Evolutionary conservation across 1,140 invertebrate genomes (phyloP).

Genomic region (Drosophila equinoxialis): DNA sequence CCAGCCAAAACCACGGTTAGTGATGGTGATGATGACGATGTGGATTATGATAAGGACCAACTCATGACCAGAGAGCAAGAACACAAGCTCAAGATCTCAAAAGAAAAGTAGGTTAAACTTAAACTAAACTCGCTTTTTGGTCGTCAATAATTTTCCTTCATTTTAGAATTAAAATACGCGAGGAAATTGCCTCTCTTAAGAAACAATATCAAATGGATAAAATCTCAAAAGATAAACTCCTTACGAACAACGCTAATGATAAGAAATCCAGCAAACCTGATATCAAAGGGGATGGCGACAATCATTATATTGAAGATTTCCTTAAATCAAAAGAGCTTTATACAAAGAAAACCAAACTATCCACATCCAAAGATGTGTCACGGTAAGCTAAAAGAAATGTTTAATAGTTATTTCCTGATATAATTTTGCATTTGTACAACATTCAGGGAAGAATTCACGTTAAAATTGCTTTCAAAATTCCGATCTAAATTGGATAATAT

Average conservation of each 20-base stretch:
- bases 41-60: constrained; percentile 87
- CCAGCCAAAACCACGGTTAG: constrained; percentile 21
- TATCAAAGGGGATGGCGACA: constrained; percentile 74
- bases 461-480: constrained; percentile 92
- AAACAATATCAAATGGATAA: constrained; percentile 88
- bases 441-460: constrained; percentile 88
- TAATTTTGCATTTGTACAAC: constrained; percentile 11
- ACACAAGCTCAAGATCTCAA: constrained; percentile 86
- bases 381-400: constrained; percentile 85
- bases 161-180: constrained; percentile 89
- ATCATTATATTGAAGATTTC: constrained; percentile 87
- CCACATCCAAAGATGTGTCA: constrained; percentile 81
- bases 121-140: background rate
- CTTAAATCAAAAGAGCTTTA: constrained; percentile 91
- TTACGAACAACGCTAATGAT: constrained; percentile 70
- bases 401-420: constrained; percentile 41
- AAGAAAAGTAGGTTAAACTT: constrained; percentile 85
- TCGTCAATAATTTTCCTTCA: constrained; percentile 8
- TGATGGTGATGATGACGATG: constrained; percentile 62
- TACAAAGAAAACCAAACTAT: constrained; percentile 86
- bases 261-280: constrained; percentile 82
- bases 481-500: constrained; percentile 89
- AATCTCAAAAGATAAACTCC: constrained; percentile 81
- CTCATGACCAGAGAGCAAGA: constrained; percentile 70
- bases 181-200: constrained; percentile 90